Evolutionary conservation across 1,140 invertebrate species (phyloP).

Genomic region (Mesaphorura yosii): DNA sequence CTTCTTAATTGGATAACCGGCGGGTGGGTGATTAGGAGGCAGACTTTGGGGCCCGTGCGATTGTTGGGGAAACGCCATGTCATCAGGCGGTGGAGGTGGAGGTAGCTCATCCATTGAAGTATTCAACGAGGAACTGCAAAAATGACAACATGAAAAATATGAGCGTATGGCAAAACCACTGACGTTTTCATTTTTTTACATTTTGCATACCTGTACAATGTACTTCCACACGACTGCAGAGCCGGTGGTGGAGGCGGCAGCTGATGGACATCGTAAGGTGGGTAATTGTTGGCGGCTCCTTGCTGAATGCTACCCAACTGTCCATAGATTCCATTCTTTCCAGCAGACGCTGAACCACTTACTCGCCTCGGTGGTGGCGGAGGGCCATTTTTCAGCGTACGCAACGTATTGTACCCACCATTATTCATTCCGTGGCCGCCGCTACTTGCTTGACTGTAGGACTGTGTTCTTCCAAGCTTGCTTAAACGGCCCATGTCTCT

Average conservation of each 20-base stretch:
- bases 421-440: neutral
- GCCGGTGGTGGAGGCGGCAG: constrained; percentile 27
- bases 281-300: neutral
- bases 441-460: neutral
- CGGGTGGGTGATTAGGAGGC: no score
- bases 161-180: no score
- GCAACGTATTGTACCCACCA: constrained; percentile 19
- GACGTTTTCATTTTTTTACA: no score
- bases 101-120: constrained; percentile 20
- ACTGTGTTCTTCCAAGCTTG: constrained; percentile 8
- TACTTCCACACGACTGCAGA: no score
- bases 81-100: constrained; percentile 22
- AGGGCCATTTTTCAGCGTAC: constrained; percentile 20
- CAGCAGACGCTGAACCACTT: constrained; percentile 13
- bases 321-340: constrained; percentile 8
- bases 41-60: constrained; percentile 10
- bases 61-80: constrained; percentile 9
- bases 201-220: no score
- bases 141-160: neutral
- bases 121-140: constrained; percentile 9
- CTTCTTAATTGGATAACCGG: no score
- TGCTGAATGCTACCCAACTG: constrained; percentile 10
- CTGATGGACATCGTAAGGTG: constrained; percentile 2
- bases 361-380: constrained; percentile 25
- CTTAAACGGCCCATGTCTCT: constrained; percentile 26